These are phyloP conservation scores for Taxidea taxus DNA, from an alignment of 2,113 vertebrate species.

Conservation along the genomic window DNA sequence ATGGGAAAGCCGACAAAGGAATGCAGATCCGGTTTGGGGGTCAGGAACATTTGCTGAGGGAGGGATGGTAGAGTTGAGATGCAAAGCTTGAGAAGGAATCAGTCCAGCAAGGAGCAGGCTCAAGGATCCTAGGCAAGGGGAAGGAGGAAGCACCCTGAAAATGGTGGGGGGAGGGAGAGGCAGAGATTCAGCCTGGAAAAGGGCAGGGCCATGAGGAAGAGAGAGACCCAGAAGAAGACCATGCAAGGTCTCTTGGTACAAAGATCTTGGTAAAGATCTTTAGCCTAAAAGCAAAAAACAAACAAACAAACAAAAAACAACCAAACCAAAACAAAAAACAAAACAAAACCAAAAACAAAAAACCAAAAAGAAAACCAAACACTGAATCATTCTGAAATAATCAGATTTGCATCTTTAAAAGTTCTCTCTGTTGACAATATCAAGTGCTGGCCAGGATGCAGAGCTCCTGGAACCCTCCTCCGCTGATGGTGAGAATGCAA, in stretches of 20 bases:
- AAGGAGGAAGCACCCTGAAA: background rate
- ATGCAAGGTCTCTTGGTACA: background rate
- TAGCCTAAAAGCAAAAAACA: background rate
- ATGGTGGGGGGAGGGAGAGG: background rate
- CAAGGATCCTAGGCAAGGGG: background rate
- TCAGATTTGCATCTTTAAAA: background rate
- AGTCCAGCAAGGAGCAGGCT: background rate
- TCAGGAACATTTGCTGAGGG: background rate
- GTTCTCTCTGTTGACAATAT: too few relatives aligned
- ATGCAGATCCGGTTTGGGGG: background rate
- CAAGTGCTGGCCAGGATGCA: background rate
- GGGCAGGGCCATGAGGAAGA: background rate
- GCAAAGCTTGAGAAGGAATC: background rate
- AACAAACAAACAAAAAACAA: background rate
- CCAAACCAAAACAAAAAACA: too few relatives aligned
- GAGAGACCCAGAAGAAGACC: background rate
- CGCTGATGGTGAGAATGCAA: rapidly evolving
- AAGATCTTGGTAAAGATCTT: too few relatives aligned
- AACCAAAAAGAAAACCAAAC: too few relatives aligned
- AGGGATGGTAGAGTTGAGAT: background rate
- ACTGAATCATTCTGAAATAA: background rate
- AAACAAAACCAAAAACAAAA: too few relatives aligned
- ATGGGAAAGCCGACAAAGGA: background rate
- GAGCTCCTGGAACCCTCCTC: background rate
- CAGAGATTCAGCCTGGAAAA: background rate